Evolutionary conservation across 2,888 invertebrate species (phyloP), one percentile per base, ranked within the genome.

Genomic region (Rutpela maculata): DNA sequence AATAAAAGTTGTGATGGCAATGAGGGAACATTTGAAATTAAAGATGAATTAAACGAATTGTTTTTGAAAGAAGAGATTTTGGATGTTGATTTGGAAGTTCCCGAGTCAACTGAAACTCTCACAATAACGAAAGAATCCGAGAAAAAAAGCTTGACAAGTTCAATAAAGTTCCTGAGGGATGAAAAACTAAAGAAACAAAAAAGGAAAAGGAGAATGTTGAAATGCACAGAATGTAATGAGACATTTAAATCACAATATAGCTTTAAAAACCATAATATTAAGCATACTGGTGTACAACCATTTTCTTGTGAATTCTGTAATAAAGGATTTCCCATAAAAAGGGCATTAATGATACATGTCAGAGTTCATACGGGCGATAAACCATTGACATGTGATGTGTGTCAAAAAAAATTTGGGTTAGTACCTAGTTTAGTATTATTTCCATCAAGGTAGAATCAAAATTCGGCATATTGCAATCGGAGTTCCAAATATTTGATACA

Each of bases 301-400:
- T 77, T 66, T 26, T 15, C 26, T 10, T 80, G 80, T 75, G 69
- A 76, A 17, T 73, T 62, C 22, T 80, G 80, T 67, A 22, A 66
- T 60, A 80, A 79, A 35, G 75, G 77, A 59, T 80, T 80, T 72
- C 74, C 72, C 68, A 75, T 63, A 55, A 78, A 74, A 26, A 71
- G 69, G 19, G 76, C 73, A n/a, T 65, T 80, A 18, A 71, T 31
- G 6, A 73, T 78, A 43, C 80, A 80, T 70, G 69, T 9, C 10
- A 78, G 78, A 35, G 74, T 78, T 17, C 80, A 80, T 19, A 80
- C 78, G n/a, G 80, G 80, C 6, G 80, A 80, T 56, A 80, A 80
- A 56, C 80, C 80, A 15, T 78, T 77, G 35, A 19, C 68, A 17
- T 80, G 80, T 74, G 69, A 77, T 6, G 43, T 73, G 19, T 80